A percentile compares a stretch with the other conserved stretches of the same genome.
Conservation (phyloP, 92 coral and sea anemone species). For the Desmophyllum pertusum region DNA sequence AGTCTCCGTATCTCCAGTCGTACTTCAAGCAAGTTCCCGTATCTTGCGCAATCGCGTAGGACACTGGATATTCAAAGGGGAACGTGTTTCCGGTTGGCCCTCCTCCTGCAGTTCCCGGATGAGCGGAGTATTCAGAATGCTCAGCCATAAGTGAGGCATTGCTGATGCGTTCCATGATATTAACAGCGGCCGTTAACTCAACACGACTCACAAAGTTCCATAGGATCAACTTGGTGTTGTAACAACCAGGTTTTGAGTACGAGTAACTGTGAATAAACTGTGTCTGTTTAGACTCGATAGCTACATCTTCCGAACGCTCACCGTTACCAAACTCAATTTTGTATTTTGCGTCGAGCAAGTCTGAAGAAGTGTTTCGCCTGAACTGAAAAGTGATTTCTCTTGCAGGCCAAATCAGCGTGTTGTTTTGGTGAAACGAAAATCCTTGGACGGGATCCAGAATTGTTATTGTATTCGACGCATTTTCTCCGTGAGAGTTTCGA, state of each 20-base stretch:
- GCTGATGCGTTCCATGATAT: slow-evolving; percentile 52
- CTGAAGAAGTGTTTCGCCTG: slow-evolving; percentile 22
- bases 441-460: slow-evolving; percentile 71
- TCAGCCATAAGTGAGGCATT: slow-evolving; percentile 48
- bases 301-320: slow-evolving; percentile 1
- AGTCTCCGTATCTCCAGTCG: slow-evolving; percentile 71
- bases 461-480: slow-evolving; percentile 15
- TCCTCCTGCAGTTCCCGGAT: slow-evolving; percentile 49
- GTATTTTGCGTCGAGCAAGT: slow-evolving; percentile 69
- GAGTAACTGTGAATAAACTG: slow-evolving; percentile 39
- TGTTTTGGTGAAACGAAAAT: slow-evolving; percentile 43
- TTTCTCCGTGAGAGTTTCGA: slow-evolving; percentile 21
- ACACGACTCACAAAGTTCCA: slow-evolving; percentile 73
- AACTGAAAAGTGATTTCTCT: slow-evolving; percentile 46
- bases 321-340: slow-evolving; percentile 70
- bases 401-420: slow-evolving; percentile 56
- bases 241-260: slow-evolving; percentile 78
- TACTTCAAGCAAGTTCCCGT: slow-evolving; percentile 76
- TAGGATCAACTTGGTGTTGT: slow-evolving; percentile 49
- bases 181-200: slow-evolving; percentile 53
- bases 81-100: slow-evolving; percentile 60
- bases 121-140: slow-evolving; percentile 53
- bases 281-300: slow-evolving; percentile 26
- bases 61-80: slow-evolving; percentile 86
- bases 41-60: slow-evolving; percentile 47